Conservation (phyloP, 2,888 invertebrate genomes). For the Oxyteleia sp. region DNA sequence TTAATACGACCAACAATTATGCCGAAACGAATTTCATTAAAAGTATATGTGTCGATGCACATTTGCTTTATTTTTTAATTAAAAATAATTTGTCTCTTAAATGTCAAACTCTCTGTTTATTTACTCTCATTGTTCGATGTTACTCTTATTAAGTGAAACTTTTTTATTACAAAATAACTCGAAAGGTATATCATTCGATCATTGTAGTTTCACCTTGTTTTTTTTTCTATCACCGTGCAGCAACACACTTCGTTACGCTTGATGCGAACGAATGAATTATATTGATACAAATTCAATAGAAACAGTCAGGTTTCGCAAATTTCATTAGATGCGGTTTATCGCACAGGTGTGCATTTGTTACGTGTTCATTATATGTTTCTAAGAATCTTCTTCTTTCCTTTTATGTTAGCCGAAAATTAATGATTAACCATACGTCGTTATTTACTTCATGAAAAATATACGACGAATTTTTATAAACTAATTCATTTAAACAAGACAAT, state of each 20-base stretch:
- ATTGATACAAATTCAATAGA: slow-evolving; percentile 65
- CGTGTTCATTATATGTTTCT: slow-evolving; percentile 20
- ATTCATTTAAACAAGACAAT: too few relatives aligned
- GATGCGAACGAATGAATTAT: slow-evolving; percentile 51
- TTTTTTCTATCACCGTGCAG: slow-evolving; percentile 44
- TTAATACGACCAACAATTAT: too few relatives aligned
- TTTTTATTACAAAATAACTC: slow-evolving; percentile 47
- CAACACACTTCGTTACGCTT: slow-evolving; percentile 54
- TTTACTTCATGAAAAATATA: background rate
- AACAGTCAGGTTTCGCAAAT: slow-evolving; percentile 63
- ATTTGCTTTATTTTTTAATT: too few relatives aligned
- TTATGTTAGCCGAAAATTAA: background rate
- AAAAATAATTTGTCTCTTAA: slow-evolving; percentile 33
- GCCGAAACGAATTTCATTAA: too few relatives aligned
- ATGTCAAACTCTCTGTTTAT: slow-evolving; percentile 31
- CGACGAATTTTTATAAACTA: too few relatives aligned
- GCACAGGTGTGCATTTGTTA: slow-evolving; percentile 47
- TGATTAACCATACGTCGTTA: background rate
- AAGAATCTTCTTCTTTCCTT: slow-evolving; percentile 12
- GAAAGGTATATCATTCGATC: slow-evolving; percentile 44
- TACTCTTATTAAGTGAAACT: slow-evolving; percentile 54
- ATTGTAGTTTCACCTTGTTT: slow-evolving; percentile 54
- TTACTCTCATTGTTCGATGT: too few relatives aligned
- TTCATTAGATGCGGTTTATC: slow-evolving; percentile 55
- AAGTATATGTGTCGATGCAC: too few relatives aligned